These are phyloP conservation scores for Monochamus saltuarius DNA, from an alignment of 1,140 invertebrate species.

Conservation along the genomic window DNA sequence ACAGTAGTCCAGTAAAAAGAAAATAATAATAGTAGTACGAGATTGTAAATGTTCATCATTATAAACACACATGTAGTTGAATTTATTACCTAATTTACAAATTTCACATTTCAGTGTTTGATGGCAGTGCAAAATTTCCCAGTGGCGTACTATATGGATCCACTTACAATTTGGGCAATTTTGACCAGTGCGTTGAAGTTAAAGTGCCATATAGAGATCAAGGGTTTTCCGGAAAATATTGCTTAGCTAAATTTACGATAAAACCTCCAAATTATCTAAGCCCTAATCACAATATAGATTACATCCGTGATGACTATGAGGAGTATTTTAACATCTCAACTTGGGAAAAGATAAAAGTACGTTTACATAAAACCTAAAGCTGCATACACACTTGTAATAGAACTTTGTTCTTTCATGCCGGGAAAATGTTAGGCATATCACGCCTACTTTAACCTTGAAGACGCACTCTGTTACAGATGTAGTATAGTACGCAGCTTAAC, in stretches of 20 bases:
- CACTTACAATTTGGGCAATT: slow-evolving; percentile 31
- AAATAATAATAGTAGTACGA: too few species aligned
- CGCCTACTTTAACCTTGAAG: too few species aligned
- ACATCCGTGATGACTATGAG: slow-evolving; percentile 8
- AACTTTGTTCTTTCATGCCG: too few species aligned
- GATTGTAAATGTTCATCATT: too few species aligned
- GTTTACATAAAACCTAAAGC: slow-evolving; percentile 18
- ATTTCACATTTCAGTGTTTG: slow-evolving; percentile 33
- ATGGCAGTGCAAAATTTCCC: slow-evolving; percentile 32
- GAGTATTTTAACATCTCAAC: slow-evolving; percentile 22
- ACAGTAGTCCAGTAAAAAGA: too few species aligned
- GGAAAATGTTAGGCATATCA: too few species aligned
- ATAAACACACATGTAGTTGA: too few species aligned
- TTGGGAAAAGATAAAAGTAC: slow-evolving; percentile 28
- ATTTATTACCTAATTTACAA: too few species aligned
- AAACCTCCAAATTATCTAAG: neutral
- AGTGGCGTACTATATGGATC: slow-evolving; percentile 29
- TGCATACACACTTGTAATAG: too few species aligned
- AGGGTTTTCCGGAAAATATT: slow-evolving; percentile 23
- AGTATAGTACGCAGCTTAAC: too few species aligned
- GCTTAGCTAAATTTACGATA: slow-evolving; percentile 25
- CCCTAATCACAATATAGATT: neutral
- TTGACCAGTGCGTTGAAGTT: slow-evolving; percentile 29
- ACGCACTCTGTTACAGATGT: too few species aligned
- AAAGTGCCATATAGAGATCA: slow-evolving; percentile 12